phyloP scores from a whole-genome alignment of 2,888 invertebrate species.

The Cistogaster globosa region DNA sequence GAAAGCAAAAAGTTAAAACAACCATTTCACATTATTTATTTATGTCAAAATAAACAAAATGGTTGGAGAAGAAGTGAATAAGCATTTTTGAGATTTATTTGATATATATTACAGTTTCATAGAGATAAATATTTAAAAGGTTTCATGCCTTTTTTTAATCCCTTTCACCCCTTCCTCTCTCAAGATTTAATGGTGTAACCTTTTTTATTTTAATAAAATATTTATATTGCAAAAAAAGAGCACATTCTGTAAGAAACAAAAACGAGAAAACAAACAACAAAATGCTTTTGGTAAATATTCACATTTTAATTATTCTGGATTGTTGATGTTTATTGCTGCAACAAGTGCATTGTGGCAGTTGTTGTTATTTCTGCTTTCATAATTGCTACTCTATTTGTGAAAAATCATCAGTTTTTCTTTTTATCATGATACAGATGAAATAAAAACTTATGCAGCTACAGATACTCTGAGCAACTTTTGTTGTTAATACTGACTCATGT shows the following conservation, averaged over 20 bases:
- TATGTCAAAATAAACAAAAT: no score
- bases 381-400: slow-evolving; percentile 68
- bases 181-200: no score
- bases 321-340: slow-evolving; percentile 63
- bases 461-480: slow-evolving; percentile 3
- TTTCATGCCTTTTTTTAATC: no score
- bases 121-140: no score
- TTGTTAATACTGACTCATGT: slow-evolving; percentile 20
- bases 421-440: neutral
- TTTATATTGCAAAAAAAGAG: neutral
- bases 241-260: neutral
- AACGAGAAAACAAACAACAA: slow-evolving; percentile 3
- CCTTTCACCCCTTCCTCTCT: no score
- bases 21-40: no score
- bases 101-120: no score
- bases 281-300: slow-evolving; percentile 56
- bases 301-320: slow-evolving; percentile 68
- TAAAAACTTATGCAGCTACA: neutral
- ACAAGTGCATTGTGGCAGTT: slow-evolving; percentile 69
- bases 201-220: no score
- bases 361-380: slow-evolving; percentile 68
- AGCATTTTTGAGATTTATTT: no score
- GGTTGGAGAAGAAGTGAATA: no score
- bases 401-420: slow-evolving; percentile 13
- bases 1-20: no score